Percentiles rank a stretch among this genome's conserved stretches.
Evolutionary conservation across 2,113 vertebrate genomes (phyloP).

Genomic region (Phocoena sinus): DNA sequence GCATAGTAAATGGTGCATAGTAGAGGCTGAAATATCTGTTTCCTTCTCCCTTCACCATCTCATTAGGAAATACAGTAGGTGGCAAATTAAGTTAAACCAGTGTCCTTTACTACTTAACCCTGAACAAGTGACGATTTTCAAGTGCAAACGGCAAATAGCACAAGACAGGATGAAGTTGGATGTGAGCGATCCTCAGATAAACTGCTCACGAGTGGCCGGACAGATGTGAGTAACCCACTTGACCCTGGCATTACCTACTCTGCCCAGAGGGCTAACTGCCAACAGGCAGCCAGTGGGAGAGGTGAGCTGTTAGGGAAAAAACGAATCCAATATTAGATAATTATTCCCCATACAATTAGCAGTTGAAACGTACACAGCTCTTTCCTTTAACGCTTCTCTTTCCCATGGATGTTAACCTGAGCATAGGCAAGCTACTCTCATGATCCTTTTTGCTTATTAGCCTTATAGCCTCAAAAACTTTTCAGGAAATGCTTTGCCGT

Average conservation of each 20-base stretch:
- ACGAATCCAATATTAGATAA: neutral
- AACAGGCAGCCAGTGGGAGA: neutral
- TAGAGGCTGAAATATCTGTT: neutral
- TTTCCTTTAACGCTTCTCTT: neutral
- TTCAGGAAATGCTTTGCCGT: neutral
- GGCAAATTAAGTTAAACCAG: neutral
- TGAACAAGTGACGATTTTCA: neutral
- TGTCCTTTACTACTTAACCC: neutral
- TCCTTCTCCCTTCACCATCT: neutral
- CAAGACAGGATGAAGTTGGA: neutral
- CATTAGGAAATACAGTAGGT: neutral
- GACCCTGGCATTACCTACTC: neutral
- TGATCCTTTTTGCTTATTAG: neutral
- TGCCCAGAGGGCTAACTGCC: neutral
- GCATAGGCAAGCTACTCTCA: neutral
- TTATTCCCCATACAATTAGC: neutral
- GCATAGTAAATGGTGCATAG: neutral
- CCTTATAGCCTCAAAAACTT: neutral
- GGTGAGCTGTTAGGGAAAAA: neutral
- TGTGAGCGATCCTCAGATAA: neutral
- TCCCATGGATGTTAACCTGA: neutral
- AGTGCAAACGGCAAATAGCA: neutral
- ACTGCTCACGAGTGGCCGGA: neutral
- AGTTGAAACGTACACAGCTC: neutral
- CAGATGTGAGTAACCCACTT: neutral